Base-by-base conservation (phyloP, 2,888 invertebrate genomes). In the Meteorus colon region DNA sequence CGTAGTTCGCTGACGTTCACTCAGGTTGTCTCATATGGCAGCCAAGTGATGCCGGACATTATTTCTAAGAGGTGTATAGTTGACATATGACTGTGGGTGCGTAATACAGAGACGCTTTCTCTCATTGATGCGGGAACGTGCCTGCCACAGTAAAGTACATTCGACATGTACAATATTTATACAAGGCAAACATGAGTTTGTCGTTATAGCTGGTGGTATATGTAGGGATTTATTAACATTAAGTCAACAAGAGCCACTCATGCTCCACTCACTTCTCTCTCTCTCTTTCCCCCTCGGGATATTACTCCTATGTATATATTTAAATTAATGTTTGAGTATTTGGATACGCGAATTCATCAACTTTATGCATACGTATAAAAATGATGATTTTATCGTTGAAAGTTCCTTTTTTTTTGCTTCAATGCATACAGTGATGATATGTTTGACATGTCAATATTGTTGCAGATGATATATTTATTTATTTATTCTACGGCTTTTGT, bases 201-300 rank as follows among this genome's bases (percentile, higher is more conserved):
- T 68, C 68, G 51, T 68, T 59, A 60, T 68, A 45, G 29, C n/a
- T 19, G 55, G 55, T 55, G 19, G 48, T 48, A 48, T 55, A 55
- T 55, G n/a, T 48, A 74, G 69, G 63, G 74, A 75, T 75, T 75
- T 75, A 76, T 76, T 76, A 76, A 76, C 72, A 76, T 76, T 67
- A 60, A 76, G 72, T 76, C 66, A 67, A 76, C 76, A 76, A 72
- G 72, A 72, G 59, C 37, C 55, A 34, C 37, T 71, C 19, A 29
- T 59, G 19, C 34, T 37, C 37, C 67, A 55, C 34, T 19, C 45
- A 19, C 14, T 41, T 31, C 24, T 55, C 34, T 62, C n/a, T 31
- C 24, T 55, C 34, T 62, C 14, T 14, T 31, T n/a, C n/a, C 29
- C n/a, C 19, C 16, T 72, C 59, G 27, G n/a, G 19, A 55, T 55